Evolutionary conservation across 2,113 vertebrate genomes (phyloP).

Genomic region (Dromaius novaehollandiae): DNA sequence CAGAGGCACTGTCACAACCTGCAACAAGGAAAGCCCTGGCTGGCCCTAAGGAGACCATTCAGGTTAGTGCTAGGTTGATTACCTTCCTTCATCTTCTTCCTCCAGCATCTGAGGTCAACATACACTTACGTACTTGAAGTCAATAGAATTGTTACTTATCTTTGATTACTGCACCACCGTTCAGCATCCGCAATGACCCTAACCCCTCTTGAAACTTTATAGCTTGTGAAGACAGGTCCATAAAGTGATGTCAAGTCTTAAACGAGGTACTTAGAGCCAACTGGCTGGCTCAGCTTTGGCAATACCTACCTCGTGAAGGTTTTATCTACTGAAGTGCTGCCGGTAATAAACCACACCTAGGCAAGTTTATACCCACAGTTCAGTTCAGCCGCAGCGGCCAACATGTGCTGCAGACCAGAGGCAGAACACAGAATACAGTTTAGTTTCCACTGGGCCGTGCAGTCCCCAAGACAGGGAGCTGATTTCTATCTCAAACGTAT

Average conservation of each 20-base stretch:
- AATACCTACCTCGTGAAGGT: background rate
- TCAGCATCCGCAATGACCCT: background rate
- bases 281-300: background rate
- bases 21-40: too few species aligned
- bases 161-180: background rate
- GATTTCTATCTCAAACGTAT: accelerated
- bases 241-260: background rate
- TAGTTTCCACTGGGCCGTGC: background rate
- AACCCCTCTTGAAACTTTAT: background rate
- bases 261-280: accelerated
- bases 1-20: background rate
- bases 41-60: too few species aligned
- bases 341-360: background rate
- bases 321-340: background rate
- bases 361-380: accelerated
- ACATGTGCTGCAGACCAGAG: background rate
- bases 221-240: background rate
- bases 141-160: background rate
- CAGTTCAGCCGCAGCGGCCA: background rate
- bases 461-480: background rate
- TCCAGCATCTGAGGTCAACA: background rate
- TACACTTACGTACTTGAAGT: background rate
- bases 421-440: too few species aligned
- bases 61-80: background rate
- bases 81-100: background rate